Base-by-base conservation (phyloP, 2,113 vertebrate genomes). In the Australoheros scitulus region DNA sequence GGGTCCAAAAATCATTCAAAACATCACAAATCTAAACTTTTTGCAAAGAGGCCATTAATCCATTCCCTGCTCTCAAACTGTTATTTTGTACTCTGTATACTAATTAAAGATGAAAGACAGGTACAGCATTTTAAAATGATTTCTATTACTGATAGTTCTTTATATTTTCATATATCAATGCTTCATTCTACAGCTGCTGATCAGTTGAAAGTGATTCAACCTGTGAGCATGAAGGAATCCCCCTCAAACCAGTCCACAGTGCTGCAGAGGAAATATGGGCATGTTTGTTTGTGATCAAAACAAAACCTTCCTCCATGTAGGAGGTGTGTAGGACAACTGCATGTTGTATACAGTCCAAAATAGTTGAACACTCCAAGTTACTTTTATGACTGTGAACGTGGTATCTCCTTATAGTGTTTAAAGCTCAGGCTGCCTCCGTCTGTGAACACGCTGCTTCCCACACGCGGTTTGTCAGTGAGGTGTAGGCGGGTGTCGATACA, bases 401-500 rank as follows among this genome's bases (percentile, higher is more conserved):
- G 29, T 38, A 61, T 83, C 61, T 55, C 50, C 72, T 77, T 76
- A 79, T 80, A 85, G 85, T 20, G 18, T 43, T 55, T 9, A 20
- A 78, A 85, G 74, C 20, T 36, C 34, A 32, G 29, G 17, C 65
- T 64, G 57, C 83, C 70, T 79, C 76, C 11, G 43, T 68, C 82
- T 85, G 86, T 77, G 70, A 92, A 65, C 78, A 70, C 79, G n/a
- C 65, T 85, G 20, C 72, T 20, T 77, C 84, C 86, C 61, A 91
- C 82, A 58, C 34, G 26, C 76, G 77, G 79, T 18, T 77, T 57
- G 81, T 83, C 82, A 84, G 76, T 43, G 82, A 59, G 6, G n/a
- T 9, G 83, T 77, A 75, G 88, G 88, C 15, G 29, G 82, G 63
- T 84, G 86, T 72, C 26, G 77, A 72, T 59, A 58, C 43, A 68